Conservation (phyloP, 2,113 vertebrate genomes). For the Burhinus oedicnemus region DNA sequence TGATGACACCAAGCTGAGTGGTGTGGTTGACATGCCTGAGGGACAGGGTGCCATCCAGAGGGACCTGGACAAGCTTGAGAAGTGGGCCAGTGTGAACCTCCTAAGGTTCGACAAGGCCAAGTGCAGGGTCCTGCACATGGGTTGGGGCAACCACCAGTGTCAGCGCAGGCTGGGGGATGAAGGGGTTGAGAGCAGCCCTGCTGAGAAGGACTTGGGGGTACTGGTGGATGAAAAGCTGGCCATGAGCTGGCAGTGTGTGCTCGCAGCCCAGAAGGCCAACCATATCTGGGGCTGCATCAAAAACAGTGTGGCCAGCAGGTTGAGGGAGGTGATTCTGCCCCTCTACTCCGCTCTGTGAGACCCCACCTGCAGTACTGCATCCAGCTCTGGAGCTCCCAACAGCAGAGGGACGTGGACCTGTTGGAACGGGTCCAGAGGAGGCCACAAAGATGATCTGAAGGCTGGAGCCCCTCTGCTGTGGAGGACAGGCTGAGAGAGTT, state of each 20-base stretch:
- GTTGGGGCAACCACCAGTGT: neutral
- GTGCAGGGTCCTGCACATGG: neutral
- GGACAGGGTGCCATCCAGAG: neutral
- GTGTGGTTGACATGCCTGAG: neutral
- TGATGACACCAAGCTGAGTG: neutral
- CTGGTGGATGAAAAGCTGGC: neutral
- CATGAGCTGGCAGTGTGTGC: neutral
- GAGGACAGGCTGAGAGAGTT: too few relatives aligned
- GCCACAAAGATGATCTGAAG: too few relatives aligned
- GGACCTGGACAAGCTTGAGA: neutral
- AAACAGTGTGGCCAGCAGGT: too few relatives aligned
- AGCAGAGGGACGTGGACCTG: too few relatives aligned
- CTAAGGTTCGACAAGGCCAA: neutral
- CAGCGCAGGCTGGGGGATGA: neutral
- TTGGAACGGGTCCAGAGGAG: too few relatives aligned
- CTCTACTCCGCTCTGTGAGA: too few relatives aligned
- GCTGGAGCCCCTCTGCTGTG: too few relatives aligned
- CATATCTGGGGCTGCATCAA: too few relatives aligned
- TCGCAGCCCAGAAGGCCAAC: too few relatives aligned
- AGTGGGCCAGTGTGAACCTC: neutral
- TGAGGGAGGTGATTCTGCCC: too few relatives aligned
- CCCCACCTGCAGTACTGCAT: too few relatives aligned
- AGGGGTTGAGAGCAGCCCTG: neutral
- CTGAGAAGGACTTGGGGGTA: neutral
- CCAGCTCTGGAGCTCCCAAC: too few relatives aligned